Conservation (phyloP, 2,888 invertebrate species). For the Petrophora chlorosata region DNA sequence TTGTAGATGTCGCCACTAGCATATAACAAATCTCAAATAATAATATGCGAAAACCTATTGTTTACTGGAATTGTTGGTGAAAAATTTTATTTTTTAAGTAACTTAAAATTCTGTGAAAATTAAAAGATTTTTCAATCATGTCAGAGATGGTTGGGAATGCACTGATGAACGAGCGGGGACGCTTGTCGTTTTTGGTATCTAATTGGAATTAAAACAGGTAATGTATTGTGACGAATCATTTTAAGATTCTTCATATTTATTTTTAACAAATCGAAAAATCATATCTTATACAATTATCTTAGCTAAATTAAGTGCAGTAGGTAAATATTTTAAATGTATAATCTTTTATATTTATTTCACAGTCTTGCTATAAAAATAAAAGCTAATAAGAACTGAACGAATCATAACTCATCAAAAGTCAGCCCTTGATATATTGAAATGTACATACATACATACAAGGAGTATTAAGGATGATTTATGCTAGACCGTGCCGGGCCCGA, state of each 20-base stretch:
- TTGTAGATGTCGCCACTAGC: too few species aligned
- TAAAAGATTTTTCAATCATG: too few species aligned
- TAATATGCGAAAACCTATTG: too few species aligned
- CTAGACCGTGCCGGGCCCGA: too few species aligned
- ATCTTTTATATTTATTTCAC: constrained; percentile 55
- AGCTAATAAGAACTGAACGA: constrained; percentile 37
- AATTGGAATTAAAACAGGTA: constrained; percentile 24
- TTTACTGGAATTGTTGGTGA: too few species aligned
- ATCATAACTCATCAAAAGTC: constrained; percentile 6
- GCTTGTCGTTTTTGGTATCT: too few species aligned
- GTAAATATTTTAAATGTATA: constrained; percentile 36
- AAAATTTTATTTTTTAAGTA: too few species aligned
- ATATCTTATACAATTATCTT: constrained; percentile 27
- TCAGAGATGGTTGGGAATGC: too few species aligned
- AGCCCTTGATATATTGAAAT: constrained; percentile 9
- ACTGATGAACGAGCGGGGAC: too few species aligned
- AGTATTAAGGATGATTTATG: too few species aligned
- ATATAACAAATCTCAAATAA: too few species aligned
- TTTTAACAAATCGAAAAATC: constrained; percentile 45
- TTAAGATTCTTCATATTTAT: constrained; percentile 36
- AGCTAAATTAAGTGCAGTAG: constrained; percentile 50
- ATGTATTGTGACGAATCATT: constrained; percentile 35
- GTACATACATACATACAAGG: background rate
- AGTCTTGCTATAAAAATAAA: constrained; percentile 63
- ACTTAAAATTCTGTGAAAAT: too few species aligned